These are phyloP conservation scores for Cotesia glomerata DNA, from an alignment of 1,140 invertebrate species.

Conservation along the genomic window DNA sequence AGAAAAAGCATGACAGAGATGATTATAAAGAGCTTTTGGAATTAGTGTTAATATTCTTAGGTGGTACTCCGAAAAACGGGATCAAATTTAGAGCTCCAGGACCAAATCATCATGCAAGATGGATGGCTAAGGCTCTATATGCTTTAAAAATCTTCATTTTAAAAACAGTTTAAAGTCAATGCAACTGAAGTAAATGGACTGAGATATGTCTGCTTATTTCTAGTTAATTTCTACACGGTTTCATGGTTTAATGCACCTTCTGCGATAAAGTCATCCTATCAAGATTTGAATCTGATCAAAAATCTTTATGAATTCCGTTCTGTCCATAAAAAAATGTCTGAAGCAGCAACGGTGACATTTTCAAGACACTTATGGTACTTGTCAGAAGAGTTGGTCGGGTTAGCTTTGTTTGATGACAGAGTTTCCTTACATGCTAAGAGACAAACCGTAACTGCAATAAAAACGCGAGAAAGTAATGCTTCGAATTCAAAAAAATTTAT, in stretches of 20 bases:
- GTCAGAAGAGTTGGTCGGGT: too few species aligned
- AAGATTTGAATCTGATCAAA: conserved; percentile 6
- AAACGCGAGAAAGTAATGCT: not conserved
- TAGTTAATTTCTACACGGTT: not conserved
- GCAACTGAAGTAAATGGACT: not conserved
- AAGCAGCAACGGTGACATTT: not conserved
- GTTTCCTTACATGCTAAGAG: not conserved
- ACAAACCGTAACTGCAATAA: not conserved
- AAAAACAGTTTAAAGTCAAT: not conserved
- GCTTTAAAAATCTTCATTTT: not conserved
- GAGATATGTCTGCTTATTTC: conserved; percentile 1
- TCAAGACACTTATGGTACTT: too few species aligned
- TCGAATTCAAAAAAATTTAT: not conserved
- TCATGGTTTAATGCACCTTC: conserved; percentile 2
- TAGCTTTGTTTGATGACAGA: too few species aligned
- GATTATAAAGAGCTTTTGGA: too few species aligned
- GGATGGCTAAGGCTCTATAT: not conserved
- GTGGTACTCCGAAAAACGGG: not conserved
- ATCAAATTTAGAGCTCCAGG: not conserved
- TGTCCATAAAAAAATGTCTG: not conserved
- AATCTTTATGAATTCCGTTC: not conserved
- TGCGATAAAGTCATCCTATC: not conserved
- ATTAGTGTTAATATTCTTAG: too few species aligned
- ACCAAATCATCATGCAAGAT: not conserved
- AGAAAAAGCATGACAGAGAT: too few species aligned